phyloP scores from a whole-genome alignment of 2,797 vertebrate species.

The Acanthiza pusilla region DNA sequence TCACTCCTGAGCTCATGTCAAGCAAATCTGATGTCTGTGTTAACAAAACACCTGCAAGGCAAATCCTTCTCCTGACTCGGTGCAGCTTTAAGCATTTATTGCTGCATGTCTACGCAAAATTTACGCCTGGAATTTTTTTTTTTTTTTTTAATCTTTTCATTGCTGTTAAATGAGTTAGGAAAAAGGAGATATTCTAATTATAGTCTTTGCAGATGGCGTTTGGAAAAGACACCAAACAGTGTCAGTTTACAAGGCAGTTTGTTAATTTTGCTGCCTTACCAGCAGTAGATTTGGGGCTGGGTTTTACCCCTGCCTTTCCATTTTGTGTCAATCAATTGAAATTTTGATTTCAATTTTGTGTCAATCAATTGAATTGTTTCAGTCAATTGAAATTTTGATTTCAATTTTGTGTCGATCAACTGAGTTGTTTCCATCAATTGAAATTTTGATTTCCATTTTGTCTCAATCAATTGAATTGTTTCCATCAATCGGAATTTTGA shows the following conservation, averaged over 20 bases:
- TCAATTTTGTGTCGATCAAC: too few species aligned
- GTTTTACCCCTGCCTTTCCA: neutral
- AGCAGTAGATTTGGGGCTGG: neutral
- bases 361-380: too few species aligned
- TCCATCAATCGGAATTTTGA: too few species aligned
- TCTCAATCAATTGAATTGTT: too few species aligned
- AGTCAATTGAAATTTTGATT: too few species aligned
- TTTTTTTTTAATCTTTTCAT: constrained; percentile 26
- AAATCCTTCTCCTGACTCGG: neutral
- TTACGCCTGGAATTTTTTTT: constrained; percentile 14
- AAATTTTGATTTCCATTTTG: too few species aligned
- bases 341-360: too few species aligned
- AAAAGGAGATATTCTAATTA: constrained; percentile 58
- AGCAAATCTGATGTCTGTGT: neutral
- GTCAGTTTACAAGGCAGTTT: constrained; percentile 9
- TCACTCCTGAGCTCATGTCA: neutral
- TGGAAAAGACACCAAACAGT: constrained; percentile 29
- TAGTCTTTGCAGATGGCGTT: constrained; percentile 59
- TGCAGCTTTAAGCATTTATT: neutral
- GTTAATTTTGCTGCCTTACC: neutral
- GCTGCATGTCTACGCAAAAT: neutral
- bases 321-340: neutral
- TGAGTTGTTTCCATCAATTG: too few species aligned
- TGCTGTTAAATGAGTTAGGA: constrained; percentile 49
- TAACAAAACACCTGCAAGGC: neutral